A percentile compares a stretch with the other conserved stretches of the same genome.
These are phyloP conservation scores for Mesocentrotus franciscanus DNA, from an alignment of 53 echinoderm and acorn worm genomes.

Conservation along the genomic window DNA sequence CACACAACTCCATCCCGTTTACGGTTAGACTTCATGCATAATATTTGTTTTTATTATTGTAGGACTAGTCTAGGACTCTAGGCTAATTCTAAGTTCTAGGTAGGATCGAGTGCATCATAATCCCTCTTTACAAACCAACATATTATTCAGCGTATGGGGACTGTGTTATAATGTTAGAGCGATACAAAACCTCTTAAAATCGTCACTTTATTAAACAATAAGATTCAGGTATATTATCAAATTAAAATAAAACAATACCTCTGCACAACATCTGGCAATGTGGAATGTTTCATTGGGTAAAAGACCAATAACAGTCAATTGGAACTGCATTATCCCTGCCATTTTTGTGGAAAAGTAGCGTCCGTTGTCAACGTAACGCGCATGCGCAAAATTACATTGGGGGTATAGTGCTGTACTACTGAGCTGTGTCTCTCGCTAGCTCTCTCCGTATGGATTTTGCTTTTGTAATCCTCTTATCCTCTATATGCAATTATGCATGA, in stretches of 20 bases:
- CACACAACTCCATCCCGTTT: no score
- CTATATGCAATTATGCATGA: no score
- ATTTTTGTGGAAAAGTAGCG: conserved; percentile 67
- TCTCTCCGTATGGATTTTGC: no score
- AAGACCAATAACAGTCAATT: conserved; percentile 81
- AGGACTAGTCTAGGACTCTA: no score
- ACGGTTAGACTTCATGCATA: no score
- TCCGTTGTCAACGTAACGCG: conserved; percentile 66
- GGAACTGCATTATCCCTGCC: conserved; percentile 77
- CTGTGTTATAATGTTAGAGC: neutral
- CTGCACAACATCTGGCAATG: conserved; percentile 80
- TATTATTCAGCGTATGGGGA: conserved; percentile 2
- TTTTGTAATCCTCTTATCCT: no score
- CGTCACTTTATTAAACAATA: neutral
- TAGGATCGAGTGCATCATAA: no score
- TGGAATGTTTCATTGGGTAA: conserved; percentile 88
- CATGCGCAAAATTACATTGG: neutral
- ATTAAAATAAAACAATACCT: conserved; percentile 60
- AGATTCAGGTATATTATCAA: neutral
- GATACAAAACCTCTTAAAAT: neutral
- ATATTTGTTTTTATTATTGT: no score
- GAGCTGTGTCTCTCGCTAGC: no score
- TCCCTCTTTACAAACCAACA: neutral
- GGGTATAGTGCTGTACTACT: no score
- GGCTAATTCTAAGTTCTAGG: no score